Evolutionary conservation across 2,888 invertebrate species (phyloP).

Genomic region (Limenitis camilla): DNA sequence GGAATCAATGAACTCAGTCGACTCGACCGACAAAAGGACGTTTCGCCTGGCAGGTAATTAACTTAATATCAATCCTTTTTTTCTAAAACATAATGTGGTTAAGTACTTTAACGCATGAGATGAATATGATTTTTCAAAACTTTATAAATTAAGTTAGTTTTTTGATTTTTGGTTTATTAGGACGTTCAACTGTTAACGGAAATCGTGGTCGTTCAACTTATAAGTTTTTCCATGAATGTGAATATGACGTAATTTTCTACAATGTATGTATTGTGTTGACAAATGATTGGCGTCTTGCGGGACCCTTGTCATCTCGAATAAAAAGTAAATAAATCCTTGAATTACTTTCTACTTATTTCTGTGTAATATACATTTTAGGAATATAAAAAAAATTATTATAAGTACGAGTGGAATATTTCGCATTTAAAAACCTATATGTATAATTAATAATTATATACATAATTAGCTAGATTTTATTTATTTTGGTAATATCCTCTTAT

Average conservation of each 20-base stretch:
- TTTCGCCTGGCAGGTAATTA: conserved; percentile 69
- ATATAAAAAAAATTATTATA: no score
- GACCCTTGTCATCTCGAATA: conserved; percentile 8
- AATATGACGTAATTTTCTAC: conserved; percentile 6
- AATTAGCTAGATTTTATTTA: no score
- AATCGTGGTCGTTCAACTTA: conserved; percentile 9
- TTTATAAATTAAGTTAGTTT: not conserved
- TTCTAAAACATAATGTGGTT: conserved; percentile 22
- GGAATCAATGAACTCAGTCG: conserved; percentile 71
- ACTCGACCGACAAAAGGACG: conserved; percentile 70
- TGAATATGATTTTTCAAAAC: conserved; percentile 8
- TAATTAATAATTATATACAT: no score
- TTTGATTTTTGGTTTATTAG: not conserved
- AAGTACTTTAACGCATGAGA: conserved; percentile 17
- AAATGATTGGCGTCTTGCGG: conserved; percentile 11
- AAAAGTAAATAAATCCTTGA: conserved; percentile 3
- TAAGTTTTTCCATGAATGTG: conserved; percentile 7
- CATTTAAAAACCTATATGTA: no score
- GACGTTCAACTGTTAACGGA: conserved; percentile 2
- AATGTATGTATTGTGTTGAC: conserved; percentile 7
- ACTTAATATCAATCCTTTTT: conserved; percentile 63
- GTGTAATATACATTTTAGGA: no score
- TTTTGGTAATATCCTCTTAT: no score
- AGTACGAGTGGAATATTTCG: no score
- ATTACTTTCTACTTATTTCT: not conserved